Evolutionary conservation across 2,113 vertebrate species (phyloP).

Genomic region (Scopus umbretta): DNA sequence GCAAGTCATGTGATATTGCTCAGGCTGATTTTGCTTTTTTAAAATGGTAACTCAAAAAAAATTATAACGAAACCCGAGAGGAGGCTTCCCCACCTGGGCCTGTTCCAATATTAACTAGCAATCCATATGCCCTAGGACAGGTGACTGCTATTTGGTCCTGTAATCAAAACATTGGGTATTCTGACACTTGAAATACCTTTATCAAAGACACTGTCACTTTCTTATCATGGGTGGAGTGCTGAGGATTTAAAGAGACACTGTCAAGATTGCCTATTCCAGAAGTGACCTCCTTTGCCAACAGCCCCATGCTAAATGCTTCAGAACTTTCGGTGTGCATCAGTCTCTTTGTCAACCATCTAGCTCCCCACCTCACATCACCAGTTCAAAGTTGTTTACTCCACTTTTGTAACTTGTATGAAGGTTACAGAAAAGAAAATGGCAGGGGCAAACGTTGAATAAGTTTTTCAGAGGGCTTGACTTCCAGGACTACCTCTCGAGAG

Average conservation of each 20-base stretch:
- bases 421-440: conserved; percentile 1
- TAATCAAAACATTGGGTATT: neutral
- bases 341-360: neutral
- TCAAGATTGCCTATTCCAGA: neutral
- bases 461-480: conserved; percentile 7
- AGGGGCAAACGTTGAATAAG: neutral
- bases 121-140: neutral
- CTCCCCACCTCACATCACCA: neutral
- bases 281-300: neutral
- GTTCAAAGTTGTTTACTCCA: neutral
- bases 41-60: neutral
- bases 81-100: neutral
- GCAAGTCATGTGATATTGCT: neutral
- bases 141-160: conserved; percentile 18
- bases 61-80: neutral
- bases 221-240: neutral
- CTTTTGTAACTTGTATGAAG: neutral
- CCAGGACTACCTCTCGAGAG: conserved; percentile 10
- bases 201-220: neutral
- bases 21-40: neutral
- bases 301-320: neutral
- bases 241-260: neutral
- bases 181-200: neutral
- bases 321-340: neutral
- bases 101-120: neutral